These are phyloP conservation scores for Ageneiosus marmoratus DNA, from an alignment of 2,113 vertebrate species.

Conservation along the genomic window DNA sequence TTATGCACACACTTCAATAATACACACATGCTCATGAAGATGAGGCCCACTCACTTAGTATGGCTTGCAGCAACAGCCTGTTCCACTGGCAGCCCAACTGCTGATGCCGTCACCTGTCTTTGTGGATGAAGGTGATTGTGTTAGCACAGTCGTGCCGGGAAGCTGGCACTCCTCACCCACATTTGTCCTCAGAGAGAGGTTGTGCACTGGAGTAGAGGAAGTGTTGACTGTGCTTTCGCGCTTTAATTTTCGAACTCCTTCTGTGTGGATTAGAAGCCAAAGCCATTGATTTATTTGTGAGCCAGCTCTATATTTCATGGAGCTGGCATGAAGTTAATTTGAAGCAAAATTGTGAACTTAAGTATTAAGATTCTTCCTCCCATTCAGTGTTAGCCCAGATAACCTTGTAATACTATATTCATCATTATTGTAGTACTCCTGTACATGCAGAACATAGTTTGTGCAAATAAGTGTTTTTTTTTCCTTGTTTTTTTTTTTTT, in stretches of 20 bases:
- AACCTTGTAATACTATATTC: conserved; percentile 4
- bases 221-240: conserved; percentile 16
- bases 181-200: conserved; percentile 44
- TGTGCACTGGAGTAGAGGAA: conserved; percentile 26
- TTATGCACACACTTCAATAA: not conserved
- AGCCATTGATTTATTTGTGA: conserved; percentile 1
- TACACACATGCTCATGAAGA: conserved; percentile 33
- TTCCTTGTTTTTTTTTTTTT: conserved; percentile 6
- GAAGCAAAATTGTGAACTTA: not conserved
- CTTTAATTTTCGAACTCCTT: not conserved
- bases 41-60: conserved; percentile 28
- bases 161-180: conserved; percentile 43
- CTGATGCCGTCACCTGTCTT: conserved; percentile 56
- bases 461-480: not conserved
- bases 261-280: not conserved
- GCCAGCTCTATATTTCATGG: not conserved
- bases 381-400: not conserved
- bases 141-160: conserved; percentile 45
- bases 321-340: not conserved
- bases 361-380: not conserved
- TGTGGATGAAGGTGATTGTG: conserved; percentile 51
- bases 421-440: conserved; percentile 2
- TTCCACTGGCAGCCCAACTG: conserved; percentile 50
- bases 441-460: conserved; percentile 1
- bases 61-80: conserved; percentile 50